Percentiles rank a stretch among this genome's conserved stretches.
Conservation (phyloP, 2,113 vertebrate genomes). For the Microtus richardsoni region DNA sequence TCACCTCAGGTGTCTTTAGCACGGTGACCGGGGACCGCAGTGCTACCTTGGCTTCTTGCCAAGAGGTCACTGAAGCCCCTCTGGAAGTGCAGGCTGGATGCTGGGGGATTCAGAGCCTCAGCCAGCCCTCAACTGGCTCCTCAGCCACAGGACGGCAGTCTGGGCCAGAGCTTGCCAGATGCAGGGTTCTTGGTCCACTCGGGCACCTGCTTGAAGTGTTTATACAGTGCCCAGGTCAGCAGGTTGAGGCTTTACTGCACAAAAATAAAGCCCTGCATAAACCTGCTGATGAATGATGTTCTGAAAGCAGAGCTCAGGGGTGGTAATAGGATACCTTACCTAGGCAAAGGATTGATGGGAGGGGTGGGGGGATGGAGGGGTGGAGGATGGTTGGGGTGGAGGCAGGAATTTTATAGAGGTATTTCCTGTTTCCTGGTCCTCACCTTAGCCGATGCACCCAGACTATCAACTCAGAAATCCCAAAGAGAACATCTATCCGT, state of each 20-base stretch:
- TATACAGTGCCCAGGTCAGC: background rate
- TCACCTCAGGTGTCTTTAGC: background rate
- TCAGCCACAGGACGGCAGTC: background rate
- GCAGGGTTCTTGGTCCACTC: background rate
- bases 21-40: background rate
- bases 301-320: background rate
- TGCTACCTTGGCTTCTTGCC: background rate
- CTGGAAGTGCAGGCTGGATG: background rate
- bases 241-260: background rate
- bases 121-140: background rate
- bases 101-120: background rate
- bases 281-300: background rate
- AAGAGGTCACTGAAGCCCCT: background rate
- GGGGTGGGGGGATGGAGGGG: background rate
- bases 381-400: background rate
- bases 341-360: background rate
- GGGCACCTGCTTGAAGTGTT: conserved; percentile 50
- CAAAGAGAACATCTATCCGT: background rate
- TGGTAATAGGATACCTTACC: background rate
- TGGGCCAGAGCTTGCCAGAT: background rate
- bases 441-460: background rate
- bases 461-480: background rate
- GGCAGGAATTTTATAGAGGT: background rate
- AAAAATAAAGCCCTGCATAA: background rate
- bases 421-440: conserved; percentile 61